Percentiles rank a stretch among this genome's conserved stretches.
Conservation (phyloP, 2,888 invertebrate species). For the Ornithoptera alexandrae region DNA sequence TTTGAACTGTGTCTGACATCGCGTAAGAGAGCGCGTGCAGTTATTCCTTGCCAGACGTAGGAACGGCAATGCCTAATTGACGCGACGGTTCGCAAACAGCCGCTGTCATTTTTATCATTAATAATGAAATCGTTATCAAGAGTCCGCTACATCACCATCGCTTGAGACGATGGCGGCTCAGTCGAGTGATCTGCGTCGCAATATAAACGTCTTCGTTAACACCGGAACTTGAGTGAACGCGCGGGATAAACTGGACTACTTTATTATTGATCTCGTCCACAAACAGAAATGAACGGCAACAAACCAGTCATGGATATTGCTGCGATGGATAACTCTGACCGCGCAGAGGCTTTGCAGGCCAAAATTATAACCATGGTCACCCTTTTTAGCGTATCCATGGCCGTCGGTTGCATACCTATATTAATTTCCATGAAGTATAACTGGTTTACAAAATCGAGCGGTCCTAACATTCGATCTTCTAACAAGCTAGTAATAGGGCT, state of each 20-base stretch:
- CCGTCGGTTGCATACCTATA: constrained; percentile 87
- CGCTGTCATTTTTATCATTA: constrained; percentile 65
- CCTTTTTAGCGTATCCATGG: constrained; percentile 86
- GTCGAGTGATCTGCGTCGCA: constrained; percentile 44
- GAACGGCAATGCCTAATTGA: constrained; percentile 23
- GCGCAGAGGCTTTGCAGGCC: constrained; percentile 79
- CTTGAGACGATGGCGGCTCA: constrained; percentile 57
- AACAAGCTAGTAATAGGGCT: constrained; percentile 81
- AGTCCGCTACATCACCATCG: constrained; percentile 54
- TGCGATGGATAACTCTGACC: constrained; percentile 36
- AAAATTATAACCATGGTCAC: constrained; percentile 90
- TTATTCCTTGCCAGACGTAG: constrained; percentile 17
- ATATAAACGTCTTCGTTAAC: constrained; percentile 33
- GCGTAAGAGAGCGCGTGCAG: constrained; percentile 7
- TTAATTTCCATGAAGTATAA: constrained; percentile 83
- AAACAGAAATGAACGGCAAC: constrained; percentile 39
- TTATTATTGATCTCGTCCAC: constrained; percentile 31
- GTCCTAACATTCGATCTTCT: constrained; percentile 70
- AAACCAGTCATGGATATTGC: constrained; percentile 30
- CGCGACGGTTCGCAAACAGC: constrained; percentile 47
- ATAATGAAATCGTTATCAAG: constrained; percentile 67
- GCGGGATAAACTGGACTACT: constrained; percentile 7
- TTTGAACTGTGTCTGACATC: constrained; percentile 1
- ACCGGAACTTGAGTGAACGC: constrained; percentile 22
- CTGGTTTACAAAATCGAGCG: constrained; percentile 75